These are phyloP conservation scores for Sepioteuthis lessoniana DNA, from an alignment of 2,888 invertebrate genomes.

Conservation along the genomic window DNA sequence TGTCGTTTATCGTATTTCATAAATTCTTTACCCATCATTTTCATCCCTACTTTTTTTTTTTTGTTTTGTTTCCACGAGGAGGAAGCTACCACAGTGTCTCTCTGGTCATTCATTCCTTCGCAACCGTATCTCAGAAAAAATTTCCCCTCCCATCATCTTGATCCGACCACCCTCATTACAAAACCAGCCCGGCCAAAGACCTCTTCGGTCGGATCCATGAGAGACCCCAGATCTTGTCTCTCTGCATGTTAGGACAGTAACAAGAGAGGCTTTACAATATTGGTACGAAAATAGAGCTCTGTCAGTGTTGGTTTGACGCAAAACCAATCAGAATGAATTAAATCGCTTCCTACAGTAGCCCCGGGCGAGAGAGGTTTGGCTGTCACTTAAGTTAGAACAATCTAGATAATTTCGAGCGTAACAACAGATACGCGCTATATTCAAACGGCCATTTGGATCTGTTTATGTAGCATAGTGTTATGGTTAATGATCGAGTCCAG, in stretches of 20 bases:
- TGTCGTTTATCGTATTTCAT: background rate
- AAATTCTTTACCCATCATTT: background rate
- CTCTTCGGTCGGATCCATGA: background rate
- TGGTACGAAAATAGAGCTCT: background rate
- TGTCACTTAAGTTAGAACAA: too few relatives aligned
- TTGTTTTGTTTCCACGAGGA: too few relatives aligned
- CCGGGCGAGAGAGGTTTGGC: too few relatives aligned
- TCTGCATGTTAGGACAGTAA: background rate
- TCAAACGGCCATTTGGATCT: too few relatives aligned
- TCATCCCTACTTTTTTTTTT: too few relatives aligned
- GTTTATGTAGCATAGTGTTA: too few relatives aligned
- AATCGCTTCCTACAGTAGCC: background rate
- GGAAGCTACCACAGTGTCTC: background rate
- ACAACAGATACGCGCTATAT: too few relatives aligned
- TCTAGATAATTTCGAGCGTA: too few relatives aligned
- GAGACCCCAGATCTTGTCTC: background rate
- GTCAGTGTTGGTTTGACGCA: background rate
- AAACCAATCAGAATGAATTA: background rate
- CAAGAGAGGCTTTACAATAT: background rate
- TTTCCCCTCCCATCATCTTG: background rate
- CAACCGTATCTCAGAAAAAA: background rate
- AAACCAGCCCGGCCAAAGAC: background rate
- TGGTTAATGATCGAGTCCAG: too few relatives aligned
- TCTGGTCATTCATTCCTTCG: background rate
- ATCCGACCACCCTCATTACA: background rate